Evolutionary conservation across 2,113 vertebrate species (phyloP), one percentile per base, ranked within the genome.

Genomic region (Proterorhinus semilunaris): DNA sequence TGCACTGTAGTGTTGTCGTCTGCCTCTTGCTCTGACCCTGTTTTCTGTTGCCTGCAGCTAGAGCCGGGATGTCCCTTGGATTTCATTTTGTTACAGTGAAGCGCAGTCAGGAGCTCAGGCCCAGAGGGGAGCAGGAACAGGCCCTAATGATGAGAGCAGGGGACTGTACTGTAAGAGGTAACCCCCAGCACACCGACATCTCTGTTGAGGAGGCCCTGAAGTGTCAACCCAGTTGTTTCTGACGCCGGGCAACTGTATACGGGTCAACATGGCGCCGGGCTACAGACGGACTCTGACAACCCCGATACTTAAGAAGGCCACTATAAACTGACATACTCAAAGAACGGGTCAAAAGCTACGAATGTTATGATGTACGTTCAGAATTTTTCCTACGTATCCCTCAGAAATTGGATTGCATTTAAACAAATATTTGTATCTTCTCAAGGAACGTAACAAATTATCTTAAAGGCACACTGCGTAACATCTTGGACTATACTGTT

Each of bases 151-250:
- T 84, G 80, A 86, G 78, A 82, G 68, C 57, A 73, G 47, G 75
- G 71, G 73, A 65, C 76, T 71, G 71, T 27, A 51, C 11, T 59
- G 47, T 66, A 66, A 66, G 65, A 82, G 46, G 48, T 50, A 9
- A 13, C 69, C 43, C 53, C 42, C 42, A 17, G 72, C 57, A 76
- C 70, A 78, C 74, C 68, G 51, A 54, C 64, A 78, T 78, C 52
- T 74, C 59, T 67, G 47, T 74, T 62, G 57, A 44, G 57, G 62
- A 74, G 74, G 67, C 86, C 81, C 85, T 76, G 51, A 65, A 82
- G 84, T 86, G 73, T 82, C 81, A 87, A 84, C 82, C 81, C 62
- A 82, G 57, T 90, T 85, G 80, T 82, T 76, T 82, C 76, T 74
- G 66, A 88, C 75, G 76, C 82, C 55, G 78, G 66, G 86, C 71